Conservation (phyloP, 2,797 vertebrate genomes). For the Rhabdomys pumilio region DNA sequence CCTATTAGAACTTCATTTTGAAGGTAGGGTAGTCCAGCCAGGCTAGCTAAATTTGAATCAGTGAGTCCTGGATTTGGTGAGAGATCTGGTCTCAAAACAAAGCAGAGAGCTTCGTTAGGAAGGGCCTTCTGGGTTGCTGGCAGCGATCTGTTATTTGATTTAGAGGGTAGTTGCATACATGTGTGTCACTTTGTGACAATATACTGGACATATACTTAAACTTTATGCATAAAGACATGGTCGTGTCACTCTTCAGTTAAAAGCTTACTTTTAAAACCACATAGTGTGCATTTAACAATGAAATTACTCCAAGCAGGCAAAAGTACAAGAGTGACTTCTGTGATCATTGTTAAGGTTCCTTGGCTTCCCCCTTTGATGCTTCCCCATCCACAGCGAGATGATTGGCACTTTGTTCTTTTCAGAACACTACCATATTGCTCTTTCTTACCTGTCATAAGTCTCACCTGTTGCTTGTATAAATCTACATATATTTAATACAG, state of each 20-base stretch:
- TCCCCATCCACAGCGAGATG: background rate
- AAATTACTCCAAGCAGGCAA: background rate
- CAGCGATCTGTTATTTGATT: background rate
- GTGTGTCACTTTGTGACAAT: background rate
- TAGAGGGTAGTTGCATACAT: background rate
- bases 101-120: background rate
- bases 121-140: background rate
- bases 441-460: background rate
- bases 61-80: background rate
- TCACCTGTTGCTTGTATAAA: background rate
- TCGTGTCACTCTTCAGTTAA: background rate
- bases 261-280: background rate
- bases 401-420: background rate
- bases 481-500: background rate
- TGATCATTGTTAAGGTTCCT: background rate
- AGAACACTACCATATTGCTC: background rate
- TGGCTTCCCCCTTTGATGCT: background rate
- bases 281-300: background rate
- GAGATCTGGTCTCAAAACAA: background rate
- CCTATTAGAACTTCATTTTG: background rate
- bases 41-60: background rate
- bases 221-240: background rate
- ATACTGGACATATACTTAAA: background rate
- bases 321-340: background rate
- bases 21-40: background rate